Evolutionary conservation across 2,113 vertebrate species (phyloP), one percentile per base, ranked within the genome.

Genomic region (Gallinago undulata): DNA sequence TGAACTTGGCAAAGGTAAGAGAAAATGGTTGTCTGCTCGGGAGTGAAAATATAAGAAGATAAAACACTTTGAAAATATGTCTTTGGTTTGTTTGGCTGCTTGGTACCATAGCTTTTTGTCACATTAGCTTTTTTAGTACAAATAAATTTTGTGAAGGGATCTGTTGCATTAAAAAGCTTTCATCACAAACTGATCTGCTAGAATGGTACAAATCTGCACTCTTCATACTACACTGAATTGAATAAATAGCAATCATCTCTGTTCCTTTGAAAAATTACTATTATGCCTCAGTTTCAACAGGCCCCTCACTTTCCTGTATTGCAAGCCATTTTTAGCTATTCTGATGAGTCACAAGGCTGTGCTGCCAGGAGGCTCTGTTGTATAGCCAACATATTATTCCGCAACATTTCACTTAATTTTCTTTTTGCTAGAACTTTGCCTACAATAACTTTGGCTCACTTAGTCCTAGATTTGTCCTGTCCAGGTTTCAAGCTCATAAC

Each of bases 341-440:
- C 70, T 89, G 80, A 79, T 93, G 92, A 96, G 70, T 91, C 84
- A 89, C 10, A 73, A 25, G 10, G 25, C 31, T 87, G 35, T 57
- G 62, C 57, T 96, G 91, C 84, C 93, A 96, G 84, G 70, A 96
- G 39, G 6, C 53, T 91, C 57, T 85, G 81, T 83, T 93, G 17
- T 83, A 69, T 60, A 45, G 55, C 81, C 55, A 85, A 50, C 19
- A 13, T 19, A 73, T 66, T 91, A 91, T 93, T 91, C 93, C 7
- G 3, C 89, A 96, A 76, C 41, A 66, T 85, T 83, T 67, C 33
- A 48, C 45, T 89, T 78, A 24, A 76, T 94, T 87, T 91, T 94
- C 27, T 75, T 84, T 87, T 87, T 64, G 27, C n/a, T 76, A 89
- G 39, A 79, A 85, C 28, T 87, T 96, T 82, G 77, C 92, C 89